Evolutionary conservation across 2,113 vertebrate genomes (phyloP).

Genomic region (Climacteris rufus): DNA sequence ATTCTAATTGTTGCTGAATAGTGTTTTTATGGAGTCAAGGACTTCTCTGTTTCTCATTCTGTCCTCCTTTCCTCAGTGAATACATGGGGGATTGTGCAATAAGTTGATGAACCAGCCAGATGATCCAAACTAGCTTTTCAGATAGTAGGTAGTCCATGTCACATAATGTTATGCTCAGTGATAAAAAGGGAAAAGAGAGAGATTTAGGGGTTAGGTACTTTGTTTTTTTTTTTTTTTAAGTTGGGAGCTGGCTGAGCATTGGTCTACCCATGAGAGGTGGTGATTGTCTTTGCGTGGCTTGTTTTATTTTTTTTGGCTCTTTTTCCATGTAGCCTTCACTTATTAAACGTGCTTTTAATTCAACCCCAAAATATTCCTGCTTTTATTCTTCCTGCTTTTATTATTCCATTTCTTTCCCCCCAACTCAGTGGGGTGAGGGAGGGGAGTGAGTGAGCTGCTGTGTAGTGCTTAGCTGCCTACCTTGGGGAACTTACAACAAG

Average conservation of each 20-base stretch:
- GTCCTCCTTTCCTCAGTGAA: neutral
- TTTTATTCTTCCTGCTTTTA: neutral
- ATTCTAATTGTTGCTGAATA: neutral
- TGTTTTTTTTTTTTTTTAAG: neutral
- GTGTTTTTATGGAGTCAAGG: neutral
- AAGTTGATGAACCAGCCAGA: neutral
- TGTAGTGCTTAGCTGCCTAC: neutral
- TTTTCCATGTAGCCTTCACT: neutral
- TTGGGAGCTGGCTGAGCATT: neutral
- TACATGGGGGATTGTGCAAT: neutral
- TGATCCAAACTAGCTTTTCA: neutral
- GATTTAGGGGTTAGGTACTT: neutral
- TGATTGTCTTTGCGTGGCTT: neutral
- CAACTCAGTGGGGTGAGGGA: rapidly evolving
- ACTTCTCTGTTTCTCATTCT: neutral
- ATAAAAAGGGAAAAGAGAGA: neutral
- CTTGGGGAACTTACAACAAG: neutral
- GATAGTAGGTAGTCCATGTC: neutral
- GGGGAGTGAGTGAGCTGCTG: rapidly evolving
- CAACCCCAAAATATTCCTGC: neutral
- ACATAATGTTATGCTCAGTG: rapidly evolving
- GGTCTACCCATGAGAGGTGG: rapidly evolving
- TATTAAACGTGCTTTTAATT: neutral
- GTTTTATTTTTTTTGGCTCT: neutral
- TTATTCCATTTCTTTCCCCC: neutral